Percentiles rank a stretch among this genome's conserved stretches.
Evolutionary conservation across 2,888 invertebrate species (phyloP).

Genomic region (Sinohyriopsis cumingii): DNA sequence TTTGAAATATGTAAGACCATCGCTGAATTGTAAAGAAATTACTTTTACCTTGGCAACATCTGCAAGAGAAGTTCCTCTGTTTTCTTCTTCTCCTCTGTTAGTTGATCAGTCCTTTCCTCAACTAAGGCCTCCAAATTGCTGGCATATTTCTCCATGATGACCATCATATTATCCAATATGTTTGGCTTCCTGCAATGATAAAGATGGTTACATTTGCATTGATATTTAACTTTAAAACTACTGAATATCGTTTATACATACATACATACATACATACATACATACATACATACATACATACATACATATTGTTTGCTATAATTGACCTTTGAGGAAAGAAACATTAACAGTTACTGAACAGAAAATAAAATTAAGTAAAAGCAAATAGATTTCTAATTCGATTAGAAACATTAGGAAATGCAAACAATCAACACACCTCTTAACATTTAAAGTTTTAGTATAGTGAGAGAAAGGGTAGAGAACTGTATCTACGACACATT

Average conservation of each 20-base stretch:
- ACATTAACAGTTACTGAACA: too few species aligned
- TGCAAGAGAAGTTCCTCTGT: slow-evolving; percentile 87
- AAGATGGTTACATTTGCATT: background rate
- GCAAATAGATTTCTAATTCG: too few species aligned
- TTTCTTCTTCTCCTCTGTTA: slow-evolving; percentile 96
- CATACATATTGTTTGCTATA: too few species aligned
- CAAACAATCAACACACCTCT: too few species aligned
- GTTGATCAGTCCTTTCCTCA: slow-evolving; percentile 92
- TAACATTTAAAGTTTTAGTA: too few species aligned
- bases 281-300: slow-evolving; percentile 1
- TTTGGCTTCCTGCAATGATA: slow-evolving; percentile 84
- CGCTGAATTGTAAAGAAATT: too few species aligned
- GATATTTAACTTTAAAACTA: background rate
- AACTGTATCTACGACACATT: too few species aligned
- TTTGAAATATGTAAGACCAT: too few species aligned
- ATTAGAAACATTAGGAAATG: too few species aligned
- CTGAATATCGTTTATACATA: background rate
- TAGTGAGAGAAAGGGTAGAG: too few species aligned
- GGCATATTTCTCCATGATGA: slow-evolving; percentile 98
- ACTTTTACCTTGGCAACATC: slow-evolving; percentile 68
- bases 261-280: background rate
- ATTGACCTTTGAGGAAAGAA: too few species aligned
- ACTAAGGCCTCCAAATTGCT: slow-evolving; percentile 94
- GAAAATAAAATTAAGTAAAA: too few species aligned
- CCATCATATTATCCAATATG: slow-evolving; percentile 98